Base-by-base conservation (phyloP, 2,797 vertebrate genomes). In the Lerista edwardsae region DNA sequence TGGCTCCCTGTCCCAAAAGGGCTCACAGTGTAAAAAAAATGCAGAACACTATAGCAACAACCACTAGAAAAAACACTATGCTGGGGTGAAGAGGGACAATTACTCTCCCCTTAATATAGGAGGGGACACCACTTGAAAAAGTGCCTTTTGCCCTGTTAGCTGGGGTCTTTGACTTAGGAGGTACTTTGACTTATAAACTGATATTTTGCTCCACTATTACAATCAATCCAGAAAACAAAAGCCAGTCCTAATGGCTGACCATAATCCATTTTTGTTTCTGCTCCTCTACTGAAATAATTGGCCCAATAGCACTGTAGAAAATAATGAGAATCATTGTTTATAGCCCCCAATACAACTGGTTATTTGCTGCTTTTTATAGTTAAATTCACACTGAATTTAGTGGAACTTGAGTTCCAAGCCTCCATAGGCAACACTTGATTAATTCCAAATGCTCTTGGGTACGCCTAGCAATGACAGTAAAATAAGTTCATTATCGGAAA, bases 171-270 rank as follows among this genome's bases (percentile, higher is more conserved):
- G n/a, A n/a, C n/a, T n/a, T n/a, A n/a, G n/a, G n/a, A n/a, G n/a
- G n/a, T 51, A 65, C 41, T 74, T 88, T 87, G 59, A 82, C 89
- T 84, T 0, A 0, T 75, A 82, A 10, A 41, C 36, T 21, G 14
- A 62, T 12, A 39, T 69, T 68, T 76, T 82, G 74, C 62, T 83
- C 84, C 88, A 88, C 92, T 93, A 76, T 92, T 91, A 77, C 55
- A 36, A 62, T 23, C 82, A 84, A 87, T 62, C 83, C 87, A 72
- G 41, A 92, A 80, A 74, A 85, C 87, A 41, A 71, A 89, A 27
- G 89, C 9, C 1, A 23, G 1, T 47, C 72, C 61, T 81, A 64
- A 47, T 84, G 73, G 84, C 44, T 83, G 80, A 90, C 86, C 92
- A 87, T 23, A 65, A 73, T 76, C 73, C 84, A 84, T 81, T 36